Percentiles rank a stretch among this genome's conserved stretches.
Evolutionary conservation across 23 tunicate species (phyloP).

Genomic region (Trididemnum clinides): DNA sequence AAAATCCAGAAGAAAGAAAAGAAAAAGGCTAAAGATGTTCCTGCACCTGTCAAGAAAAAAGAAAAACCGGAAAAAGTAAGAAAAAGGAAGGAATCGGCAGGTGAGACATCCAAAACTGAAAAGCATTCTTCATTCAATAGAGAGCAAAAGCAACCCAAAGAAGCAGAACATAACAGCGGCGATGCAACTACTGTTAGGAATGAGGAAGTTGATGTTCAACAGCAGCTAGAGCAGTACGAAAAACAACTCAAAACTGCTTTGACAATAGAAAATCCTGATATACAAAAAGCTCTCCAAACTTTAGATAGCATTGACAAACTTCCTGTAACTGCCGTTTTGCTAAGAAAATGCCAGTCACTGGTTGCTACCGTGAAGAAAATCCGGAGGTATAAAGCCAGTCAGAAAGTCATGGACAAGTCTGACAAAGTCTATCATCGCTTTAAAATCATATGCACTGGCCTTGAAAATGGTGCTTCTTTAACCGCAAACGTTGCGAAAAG

Average conservation of each 20-base stretch:
- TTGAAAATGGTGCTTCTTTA: slow-evolving; percentile 57
- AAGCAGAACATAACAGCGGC: background rate
- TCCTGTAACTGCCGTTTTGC: slow-evolving; percentile 58
- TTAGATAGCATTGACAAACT: slow-evolving; percentile 72
- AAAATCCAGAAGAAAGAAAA: slow-evolving; percentile 29
- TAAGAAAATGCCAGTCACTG: slow-evolving; percentile 70
- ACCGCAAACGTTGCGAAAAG: background rate
- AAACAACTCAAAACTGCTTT: slow-evolving; percentile 75
- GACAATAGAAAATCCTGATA: slow-evolving; percentile 83
- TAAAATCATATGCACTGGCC: slow-evolving; percentile 59
- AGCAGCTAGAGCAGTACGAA: slow-evolving; percentile 69
- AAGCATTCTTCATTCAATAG: background rate
- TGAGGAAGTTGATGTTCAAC: slow-evolving; percentile 10
- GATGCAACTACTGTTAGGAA: slow-evolving; percentile 11
- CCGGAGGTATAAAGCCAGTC: slow-evolving; percentile 84
- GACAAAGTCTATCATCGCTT: slow-evolving; percentile 82
- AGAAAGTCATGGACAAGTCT: slow-evolving; percentile 88
- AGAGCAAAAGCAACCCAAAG: background rate
- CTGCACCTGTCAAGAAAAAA: slow-evolving; percentile 15
- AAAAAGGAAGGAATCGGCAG: background rate
- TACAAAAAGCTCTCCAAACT: slow-evolving; percentile 62
- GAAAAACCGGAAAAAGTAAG: background rate
- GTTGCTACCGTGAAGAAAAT: slow-evolving; percentile 86
- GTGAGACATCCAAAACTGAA: background rate
- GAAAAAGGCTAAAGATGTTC: slow-evolving; percentile 22